Percentiles rank a stretch among this genome's conserved stretches.
Conservation (phyloP, 2,113 vertebrate species). For the Lagopus leucura region DNA sequence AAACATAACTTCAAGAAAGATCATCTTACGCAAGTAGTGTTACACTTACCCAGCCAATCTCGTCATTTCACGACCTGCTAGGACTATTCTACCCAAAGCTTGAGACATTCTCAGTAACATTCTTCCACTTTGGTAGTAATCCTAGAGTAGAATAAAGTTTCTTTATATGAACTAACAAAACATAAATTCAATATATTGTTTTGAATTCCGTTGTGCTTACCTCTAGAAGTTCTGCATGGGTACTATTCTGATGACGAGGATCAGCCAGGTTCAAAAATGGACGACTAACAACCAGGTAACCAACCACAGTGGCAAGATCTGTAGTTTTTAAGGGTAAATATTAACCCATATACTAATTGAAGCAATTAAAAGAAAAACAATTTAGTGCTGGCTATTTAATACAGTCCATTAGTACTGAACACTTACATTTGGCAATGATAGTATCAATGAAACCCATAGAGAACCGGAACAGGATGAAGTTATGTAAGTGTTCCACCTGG, state of each 20-base stretch:
- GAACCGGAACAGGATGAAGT: constrained; percentile 97
- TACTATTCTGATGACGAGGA: constrained; percentile 88
- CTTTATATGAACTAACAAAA: not conserved
- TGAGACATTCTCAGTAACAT: constrained; percentile 98
- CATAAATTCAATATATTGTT: not conserved
- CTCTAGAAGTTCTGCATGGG: constrained; percentile 92
- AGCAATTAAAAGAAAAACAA: not conserved
- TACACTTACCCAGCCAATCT: constrained; percentile 90
- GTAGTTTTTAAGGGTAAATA: constrained; percentile 38
- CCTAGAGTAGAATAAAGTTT: constrained; percentile 76
- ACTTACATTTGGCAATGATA: constrained; percentile 98
- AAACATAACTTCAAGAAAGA: not conserved
- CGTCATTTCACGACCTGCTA: constrained; percentile 97
- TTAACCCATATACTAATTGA: not conserved
- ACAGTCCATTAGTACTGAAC: not conserved
- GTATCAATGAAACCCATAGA: constrained; percentile 98
- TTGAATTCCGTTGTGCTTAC: constrained; percentile 70
- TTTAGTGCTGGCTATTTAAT: not conserved
- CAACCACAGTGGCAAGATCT: constrained; percentile 97
- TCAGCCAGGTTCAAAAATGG: constrained; percentile 88
- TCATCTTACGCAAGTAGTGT: not conserved
- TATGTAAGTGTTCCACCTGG: constrained; percentile 95
- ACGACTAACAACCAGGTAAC: constrained; percentile 94
- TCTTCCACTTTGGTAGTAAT: constrained; percentile 98
- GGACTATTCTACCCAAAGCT: constrained; percentile 94